phyloP scores from a whole-genome alignment of 92 coral and sea anemone species.

The Desmophyllum pertusum region DNA sequence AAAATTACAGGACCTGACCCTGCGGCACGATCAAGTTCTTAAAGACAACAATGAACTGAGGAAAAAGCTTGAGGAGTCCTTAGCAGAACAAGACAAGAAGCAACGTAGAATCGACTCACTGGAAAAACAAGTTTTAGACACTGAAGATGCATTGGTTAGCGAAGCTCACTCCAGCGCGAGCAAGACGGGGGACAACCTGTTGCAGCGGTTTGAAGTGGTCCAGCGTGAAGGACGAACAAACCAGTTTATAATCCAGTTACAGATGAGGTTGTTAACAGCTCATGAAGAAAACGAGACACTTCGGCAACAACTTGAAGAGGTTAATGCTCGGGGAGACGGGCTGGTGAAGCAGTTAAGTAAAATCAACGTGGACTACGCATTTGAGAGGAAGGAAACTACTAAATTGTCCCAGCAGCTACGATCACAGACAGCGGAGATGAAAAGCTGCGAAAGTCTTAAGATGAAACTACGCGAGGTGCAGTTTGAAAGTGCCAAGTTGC shows the following conservation, averaged over 20 bases:
- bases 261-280: slow-evolving; percentile 58
- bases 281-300: slow-evolving; percentile 46
- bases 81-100: slow-evolving; percentile 25
- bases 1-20: slow-evolving; percentile 68
- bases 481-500: slow-evolving; percentile 51
- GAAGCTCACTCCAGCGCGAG: slow-evolving; percentile 52
- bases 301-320: slow-evolving; percentile 40
- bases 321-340: slow-evolving; percentile 40
- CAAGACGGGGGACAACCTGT: slow-evolving; percentile 35
- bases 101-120: slow-evolving; percentile 33
- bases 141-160: slow-evolving; percentile 53
- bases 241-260: slow-evolving; percentile 71
- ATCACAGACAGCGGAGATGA: slow-evolving; percentile 69
- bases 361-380: slow-evolving; percentile 58
- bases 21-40: slow-evolving; percentile 59
- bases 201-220: slow-evolving; percentile 48
- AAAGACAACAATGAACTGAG: slow-evolving; percentile 66
- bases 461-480: slow-evolving; percentile 62
- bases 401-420: slow-evolving; percentile 55
- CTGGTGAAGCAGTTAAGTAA: slow-evolving; percentile 55
- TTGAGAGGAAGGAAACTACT: slow-evolving; percentile 60
- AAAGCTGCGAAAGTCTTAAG: slow-evolving; percentile 61
- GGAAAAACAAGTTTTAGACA: slow-evolving; percentile 43
- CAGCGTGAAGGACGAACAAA: slow-evolving; percentile 56
- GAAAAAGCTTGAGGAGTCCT: slow-evolving; percentile 38